Conservation (phyloP, 1,140 invertebrate genomes). For the Manduca sexta region DNA sequence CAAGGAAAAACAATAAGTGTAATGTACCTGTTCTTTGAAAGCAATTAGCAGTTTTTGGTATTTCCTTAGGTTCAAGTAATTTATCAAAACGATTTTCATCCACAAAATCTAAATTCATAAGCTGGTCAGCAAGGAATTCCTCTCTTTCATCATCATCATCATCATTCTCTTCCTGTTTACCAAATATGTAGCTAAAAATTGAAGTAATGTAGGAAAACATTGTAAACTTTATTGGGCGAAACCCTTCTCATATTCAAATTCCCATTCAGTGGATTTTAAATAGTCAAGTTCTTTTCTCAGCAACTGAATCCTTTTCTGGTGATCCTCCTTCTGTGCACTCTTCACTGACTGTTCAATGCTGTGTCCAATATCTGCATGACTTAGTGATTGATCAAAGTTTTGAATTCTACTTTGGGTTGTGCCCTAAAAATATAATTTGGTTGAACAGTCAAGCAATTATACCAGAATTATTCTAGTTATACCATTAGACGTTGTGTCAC, state of each 20-base stretch:
- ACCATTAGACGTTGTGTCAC: too few relatives aligned
- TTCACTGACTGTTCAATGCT: constrained; percentile 54
- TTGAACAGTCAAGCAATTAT: too few relatives aligned
- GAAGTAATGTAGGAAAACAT: constrained; percentile 48
- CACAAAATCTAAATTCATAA: constrained; percentile 42
- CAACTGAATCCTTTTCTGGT: constrained; percentile 77
- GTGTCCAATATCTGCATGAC: constrained; percentile 41
- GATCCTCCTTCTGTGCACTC: constrained; percentile 56
- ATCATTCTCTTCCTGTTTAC: constrained; percentile 20
- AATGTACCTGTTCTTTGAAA: constrained; percentile 50
- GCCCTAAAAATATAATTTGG: constrained; percentile 26
- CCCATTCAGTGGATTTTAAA: constrained; percentile 80
- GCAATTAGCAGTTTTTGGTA: constrained; percentile 33
- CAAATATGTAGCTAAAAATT: constrained; percentile 42
- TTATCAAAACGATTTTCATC: constrained; percentile 22
- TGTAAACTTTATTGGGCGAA: constrained; percentile 42
- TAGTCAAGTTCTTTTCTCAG: constrained; percentile 79
- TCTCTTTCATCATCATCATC: constrained; percentile 42
- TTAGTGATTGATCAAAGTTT: constrained; percentile 54
- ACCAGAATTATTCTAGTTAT: too few relatives aligned
- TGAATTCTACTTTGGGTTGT: constrained; percentile 41
- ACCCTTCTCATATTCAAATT: constrained; percentile 75
- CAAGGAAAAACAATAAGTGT: not conserved
- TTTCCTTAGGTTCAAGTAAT: constrained; percentile 7
- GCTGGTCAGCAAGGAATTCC: constrained; percentile 49